These are phyloP conservation scores for Drosophila ambigua DNA, from an alignment of 1,140 invertebrate species.

Conservation along the genomic window DNA sequence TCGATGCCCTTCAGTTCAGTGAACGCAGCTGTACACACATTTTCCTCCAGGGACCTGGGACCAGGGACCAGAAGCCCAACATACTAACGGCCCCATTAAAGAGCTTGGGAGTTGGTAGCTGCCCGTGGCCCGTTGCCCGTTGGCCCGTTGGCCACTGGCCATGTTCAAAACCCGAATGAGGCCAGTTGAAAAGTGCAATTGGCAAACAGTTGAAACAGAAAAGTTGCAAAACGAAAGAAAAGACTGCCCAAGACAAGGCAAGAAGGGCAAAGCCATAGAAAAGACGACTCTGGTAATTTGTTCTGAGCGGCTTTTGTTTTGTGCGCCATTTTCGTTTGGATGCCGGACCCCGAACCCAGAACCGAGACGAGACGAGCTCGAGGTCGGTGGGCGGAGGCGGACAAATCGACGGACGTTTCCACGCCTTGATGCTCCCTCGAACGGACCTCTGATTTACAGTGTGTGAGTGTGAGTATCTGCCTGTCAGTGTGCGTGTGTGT, in stretches of 20 bases:
- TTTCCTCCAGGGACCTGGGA: constrained; percentile 49
- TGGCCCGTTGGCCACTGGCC: constrained; percentile 35
- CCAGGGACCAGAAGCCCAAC: constrained; percentile 8
- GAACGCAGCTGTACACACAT: constrained; percentile 76
- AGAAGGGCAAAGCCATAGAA: constrained; percentile 66
- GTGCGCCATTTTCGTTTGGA: constrained; percentile 61
- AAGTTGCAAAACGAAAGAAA: constrained; percentile 38
- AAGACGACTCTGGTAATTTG: constrained; percentile 80
- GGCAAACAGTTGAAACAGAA: constrained; percentile 55
- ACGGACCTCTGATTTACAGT: constrained; percentile 49
- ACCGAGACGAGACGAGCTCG: constrained; percentile 1
- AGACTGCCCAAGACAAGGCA: constrained; percentile 8
- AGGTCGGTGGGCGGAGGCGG: constrained; percentile 1
- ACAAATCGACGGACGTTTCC: constrained; percentile 36
- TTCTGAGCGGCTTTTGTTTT: constrained; percentile 81
- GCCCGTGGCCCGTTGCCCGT: background rate
- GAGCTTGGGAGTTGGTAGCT: constrained; percentile 4
- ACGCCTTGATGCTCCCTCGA: constrained; percentile 39
- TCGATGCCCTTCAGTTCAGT: constrained; percentile 51
- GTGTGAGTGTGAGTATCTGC: background rate
- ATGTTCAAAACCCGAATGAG: constrained; percentile 51
- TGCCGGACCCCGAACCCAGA: constrained; percentile 13
- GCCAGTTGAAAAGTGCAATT: constrained; percentile 80
- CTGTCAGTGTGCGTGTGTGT: constrained; percentile 1
- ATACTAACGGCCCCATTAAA: constrained; percentile 48